phyloP scores from a whole-genome alignment of 2,113 vertebrate species.

The Chaetura pelagica region DNA sequence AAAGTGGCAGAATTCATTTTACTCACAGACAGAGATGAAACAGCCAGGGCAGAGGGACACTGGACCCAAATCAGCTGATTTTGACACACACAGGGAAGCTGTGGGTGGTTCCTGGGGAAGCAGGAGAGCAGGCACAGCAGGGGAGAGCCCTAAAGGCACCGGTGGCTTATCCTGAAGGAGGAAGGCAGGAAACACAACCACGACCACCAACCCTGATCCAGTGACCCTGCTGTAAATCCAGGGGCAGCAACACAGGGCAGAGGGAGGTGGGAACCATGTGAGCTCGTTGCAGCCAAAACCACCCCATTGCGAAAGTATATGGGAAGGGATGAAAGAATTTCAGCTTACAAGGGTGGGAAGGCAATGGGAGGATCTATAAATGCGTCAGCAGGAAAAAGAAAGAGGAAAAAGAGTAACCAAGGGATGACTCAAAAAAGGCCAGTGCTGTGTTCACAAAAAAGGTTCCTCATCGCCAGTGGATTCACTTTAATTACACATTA shows the following conservation, averaged over 20 bases:
- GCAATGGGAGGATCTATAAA: background rate
- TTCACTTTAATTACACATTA: background rate
- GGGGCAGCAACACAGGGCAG: background rate
- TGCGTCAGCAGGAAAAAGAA: conserved; percentile 8
- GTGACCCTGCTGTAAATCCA: background rate
- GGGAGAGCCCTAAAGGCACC: background rate
- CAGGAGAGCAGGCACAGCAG: background rate
- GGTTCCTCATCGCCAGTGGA: background rate
- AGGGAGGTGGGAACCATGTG: background rate
- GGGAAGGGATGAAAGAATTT: background rate
- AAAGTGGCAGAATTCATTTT: background rate
- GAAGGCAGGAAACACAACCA: background rate
- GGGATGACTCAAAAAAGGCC: background rate
- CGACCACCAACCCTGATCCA: rapidly evolving
- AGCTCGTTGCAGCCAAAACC: background rate
- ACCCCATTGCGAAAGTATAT: background rate
- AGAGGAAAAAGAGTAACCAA: background rate
- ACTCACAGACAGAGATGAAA: background rate
- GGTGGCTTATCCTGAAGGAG: background rate
- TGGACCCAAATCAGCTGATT: background rate
- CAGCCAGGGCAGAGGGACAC: background rate
- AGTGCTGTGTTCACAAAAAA: background rate
- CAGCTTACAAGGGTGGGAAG: background rate
- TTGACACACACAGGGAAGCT: rapidly evolving
- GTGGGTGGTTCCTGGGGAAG: background rate